Conservation (phyloP, 2,113 vertebrate species). For the Hypanus sabinus region DNA sequence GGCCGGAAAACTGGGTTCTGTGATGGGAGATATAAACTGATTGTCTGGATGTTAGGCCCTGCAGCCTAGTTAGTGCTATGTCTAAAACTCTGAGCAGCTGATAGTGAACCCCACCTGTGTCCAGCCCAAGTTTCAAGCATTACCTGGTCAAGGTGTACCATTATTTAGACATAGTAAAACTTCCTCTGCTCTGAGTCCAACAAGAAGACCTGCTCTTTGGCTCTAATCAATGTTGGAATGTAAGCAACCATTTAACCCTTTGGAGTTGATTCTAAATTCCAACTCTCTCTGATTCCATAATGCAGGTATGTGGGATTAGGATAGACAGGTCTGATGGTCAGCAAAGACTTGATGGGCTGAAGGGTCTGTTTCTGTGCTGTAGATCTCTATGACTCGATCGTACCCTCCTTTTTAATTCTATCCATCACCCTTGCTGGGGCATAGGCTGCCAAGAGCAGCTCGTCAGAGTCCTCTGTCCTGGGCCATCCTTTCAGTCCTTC, state of each 20-base stretch:
- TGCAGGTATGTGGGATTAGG: no score
- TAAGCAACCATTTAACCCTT: neutral
- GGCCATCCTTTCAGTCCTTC: no score
- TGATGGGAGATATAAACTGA: no score
- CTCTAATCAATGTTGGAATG: neutral
- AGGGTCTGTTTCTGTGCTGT: no score
- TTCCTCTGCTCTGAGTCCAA: neutral
- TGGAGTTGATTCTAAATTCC: neutral
- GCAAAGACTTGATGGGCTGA: no score
- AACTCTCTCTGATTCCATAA: no score
- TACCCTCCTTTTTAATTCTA: no score
- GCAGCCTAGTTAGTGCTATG: neutral
- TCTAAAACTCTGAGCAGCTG: neutral
- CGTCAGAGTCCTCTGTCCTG: no score
- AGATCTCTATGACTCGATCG: neutral
- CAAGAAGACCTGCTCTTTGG: neutral
- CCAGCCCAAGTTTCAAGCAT: neutral
- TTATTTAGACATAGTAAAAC: neutral
- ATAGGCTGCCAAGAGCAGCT: no score
- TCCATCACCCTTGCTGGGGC: no score
- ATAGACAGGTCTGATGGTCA: no score
- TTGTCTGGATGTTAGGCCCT: neutral
- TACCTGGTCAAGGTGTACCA: neutral
- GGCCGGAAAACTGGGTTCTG: no score
- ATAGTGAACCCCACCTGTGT: neutral